These are phyloP conservation scores for Sesia bembeciformis DNA, from an alignment of 2,888 invertebrate species.

Conservation along the genomic window DNA sequence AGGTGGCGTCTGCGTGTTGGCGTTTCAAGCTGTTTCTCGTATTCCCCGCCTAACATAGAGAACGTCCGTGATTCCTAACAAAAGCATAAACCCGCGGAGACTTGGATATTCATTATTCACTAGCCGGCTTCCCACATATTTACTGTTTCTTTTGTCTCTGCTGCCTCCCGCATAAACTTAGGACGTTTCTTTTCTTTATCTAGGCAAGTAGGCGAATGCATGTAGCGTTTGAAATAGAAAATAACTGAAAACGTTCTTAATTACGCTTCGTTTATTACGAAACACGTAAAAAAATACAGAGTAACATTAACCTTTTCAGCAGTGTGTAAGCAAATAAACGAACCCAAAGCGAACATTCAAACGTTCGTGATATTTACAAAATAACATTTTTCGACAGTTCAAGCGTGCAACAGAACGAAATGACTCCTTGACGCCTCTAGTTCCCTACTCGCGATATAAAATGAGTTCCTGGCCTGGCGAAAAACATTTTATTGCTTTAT, in stretches of 20 bases:
- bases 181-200: constrained; percentile 5
- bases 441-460: constrained; percentile 16
- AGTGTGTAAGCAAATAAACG: too few species aligned
- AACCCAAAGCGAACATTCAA: too few species aligned
- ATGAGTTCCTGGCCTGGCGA: constrained; percentile 20
- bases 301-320: too few species aligned
- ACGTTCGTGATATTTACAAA: too few species aligned
- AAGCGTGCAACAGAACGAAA: not conserved
- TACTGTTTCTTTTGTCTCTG: constrained; percentile 33
- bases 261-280: too few species aligned
- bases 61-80: constrained; percentile 4
- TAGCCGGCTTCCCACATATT: constrained; percentile 29
- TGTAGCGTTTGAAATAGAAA: not conserved
- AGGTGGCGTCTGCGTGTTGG: not conserved
- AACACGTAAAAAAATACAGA: too few species aligned
- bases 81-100: constrained; percentile 14
- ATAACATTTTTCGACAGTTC: too few species aligned
- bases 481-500: constrained; percentile 41
- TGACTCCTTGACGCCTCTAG: constrained; percentile 8
- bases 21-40: not conserved
- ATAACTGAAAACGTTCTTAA: not conserved
- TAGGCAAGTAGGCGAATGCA: not conserved
- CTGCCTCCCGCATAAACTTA: constrained; percentile 12
- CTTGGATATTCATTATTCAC: constrained; percentile 42
- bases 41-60: not conserved